Conservation (phyloP, 2,113 vertebrate genomes). For the Regulus satrapa region DNA sequence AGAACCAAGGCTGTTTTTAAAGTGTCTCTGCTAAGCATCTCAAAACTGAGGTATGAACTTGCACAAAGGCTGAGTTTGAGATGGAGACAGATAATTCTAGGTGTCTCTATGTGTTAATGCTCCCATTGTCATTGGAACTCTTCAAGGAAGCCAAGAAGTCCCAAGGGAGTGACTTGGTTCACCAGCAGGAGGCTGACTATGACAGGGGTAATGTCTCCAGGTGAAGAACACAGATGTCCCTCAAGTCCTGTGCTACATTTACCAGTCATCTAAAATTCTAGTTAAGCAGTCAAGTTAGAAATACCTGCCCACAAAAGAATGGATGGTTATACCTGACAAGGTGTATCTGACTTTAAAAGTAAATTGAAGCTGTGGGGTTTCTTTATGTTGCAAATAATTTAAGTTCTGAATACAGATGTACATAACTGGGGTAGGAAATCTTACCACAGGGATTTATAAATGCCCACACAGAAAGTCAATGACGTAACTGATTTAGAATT, state of each 20-base stretch:
- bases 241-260: background rate
- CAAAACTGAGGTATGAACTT: background rate
- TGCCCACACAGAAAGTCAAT: background rate
- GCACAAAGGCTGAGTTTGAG: background rate
- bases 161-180: background rate
- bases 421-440: background rate
- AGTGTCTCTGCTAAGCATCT: background rate
- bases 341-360: background rate
- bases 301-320: background rate
- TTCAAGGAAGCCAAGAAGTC: background rate
- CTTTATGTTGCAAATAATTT: background rate
- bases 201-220: background rate
- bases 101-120: background rate
- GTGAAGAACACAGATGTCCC: background rate
- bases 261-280: background rate
- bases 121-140: background rate
- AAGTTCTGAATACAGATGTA: background rate
- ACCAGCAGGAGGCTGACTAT: background rate
- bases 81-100: background rate
- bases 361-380: background rate
- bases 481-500: background rate
- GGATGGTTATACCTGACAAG: background rate
- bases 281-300: background rate
- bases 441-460: background rate
- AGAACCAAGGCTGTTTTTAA: background rate